These are phyloP conservation scores for Orcinus orca DNA, from an alignment of 2,113 vertebrate species.

Conservation along the genomic window DNA sequence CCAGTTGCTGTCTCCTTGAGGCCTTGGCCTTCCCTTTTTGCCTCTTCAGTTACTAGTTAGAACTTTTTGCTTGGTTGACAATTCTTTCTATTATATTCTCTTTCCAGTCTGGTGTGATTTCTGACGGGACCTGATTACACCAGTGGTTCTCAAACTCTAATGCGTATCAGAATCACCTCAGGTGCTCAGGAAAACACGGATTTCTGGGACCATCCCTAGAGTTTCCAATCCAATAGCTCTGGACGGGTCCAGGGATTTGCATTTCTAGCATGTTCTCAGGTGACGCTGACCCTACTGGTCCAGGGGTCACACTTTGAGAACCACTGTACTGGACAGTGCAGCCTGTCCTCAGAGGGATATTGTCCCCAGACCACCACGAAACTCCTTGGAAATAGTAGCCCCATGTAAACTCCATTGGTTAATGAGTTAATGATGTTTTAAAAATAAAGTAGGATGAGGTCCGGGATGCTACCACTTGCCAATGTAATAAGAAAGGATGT, in stretches of 20 bases:
- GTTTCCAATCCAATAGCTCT: neutral
- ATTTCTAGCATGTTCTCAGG: neutral
- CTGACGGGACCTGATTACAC: neutral
- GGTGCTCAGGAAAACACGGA: neutral
- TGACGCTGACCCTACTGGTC: neutral
- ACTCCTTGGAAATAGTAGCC: neutral
- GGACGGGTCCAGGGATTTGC: neutral
- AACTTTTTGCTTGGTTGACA: neutral
- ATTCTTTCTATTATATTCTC: neutral
- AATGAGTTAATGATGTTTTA: conserved; percentile 62
- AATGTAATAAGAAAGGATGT: conserved; percentile 57
- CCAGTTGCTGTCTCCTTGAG: neutral
- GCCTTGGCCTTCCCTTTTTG: neutral
- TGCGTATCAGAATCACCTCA: neutral
- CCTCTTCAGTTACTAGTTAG: neutral
- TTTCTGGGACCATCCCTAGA: neutral
- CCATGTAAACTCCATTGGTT: conserved; percentile 61
- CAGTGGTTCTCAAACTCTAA: neutral
- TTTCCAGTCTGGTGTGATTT: neutral
- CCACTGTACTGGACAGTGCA: conserved; percentile 55
- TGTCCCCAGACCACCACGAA: too few species aligned
- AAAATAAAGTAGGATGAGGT: conserved; percentile 27
- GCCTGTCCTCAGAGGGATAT: neutral
- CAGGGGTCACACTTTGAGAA: neutral
- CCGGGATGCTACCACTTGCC: neutral